Conservation (phyloP, 2,797 vertebrate species). For the Mus spretus region DNA sequence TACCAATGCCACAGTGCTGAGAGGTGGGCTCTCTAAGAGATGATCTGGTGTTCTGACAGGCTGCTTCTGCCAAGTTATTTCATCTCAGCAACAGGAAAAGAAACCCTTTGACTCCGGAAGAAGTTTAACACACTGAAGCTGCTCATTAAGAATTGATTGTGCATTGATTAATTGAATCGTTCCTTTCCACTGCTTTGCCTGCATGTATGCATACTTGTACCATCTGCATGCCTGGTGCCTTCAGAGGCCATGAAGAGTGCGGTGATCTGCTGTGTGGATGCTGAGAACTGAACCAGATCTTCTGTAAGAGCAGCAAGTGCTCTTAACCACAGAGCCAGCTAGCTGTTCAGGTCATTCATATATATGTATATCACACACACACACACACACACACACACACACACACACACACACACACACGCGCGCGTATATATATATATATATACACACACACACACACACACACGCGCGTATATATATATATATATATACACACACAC, state of each 20-base stretch:
- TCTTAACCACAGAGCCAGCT: neutral
- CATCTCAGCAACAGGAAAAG: neutral
- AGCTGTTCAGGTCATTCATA: neutral
- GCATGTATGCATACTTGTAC: neutral
- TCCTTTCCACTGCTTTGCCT: neutral
- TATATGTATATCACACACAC: no score
- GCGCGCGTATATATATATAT: no score
- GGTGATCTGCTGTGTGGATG: neutral
- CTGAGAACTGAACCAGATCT: neutral
- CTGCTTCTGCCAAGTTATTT: neutral
- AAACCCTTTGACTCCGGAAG: neutral
- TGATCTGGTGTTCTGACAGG: no score
- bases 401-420: no score
- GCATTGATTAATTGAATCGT: fast-evolving
- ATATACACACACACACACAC: no score
- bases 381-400: no score
- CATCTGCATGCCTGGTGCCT: neutral
- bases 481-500: no score
- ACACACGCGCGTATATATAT: no score
- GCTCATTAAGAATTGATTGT: fast-evolving
- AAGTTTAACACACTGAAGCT: fast-evolving
- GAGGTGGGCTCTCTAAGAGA: neutral
- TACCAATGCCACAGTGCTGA: neutral
- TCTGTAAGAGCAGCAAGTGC: neutral
- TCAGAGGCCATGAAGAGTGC: neutral